Conservation (phyloP, 2,888 invertebrate species). For the Lasioglossum marginatum region DNA sequence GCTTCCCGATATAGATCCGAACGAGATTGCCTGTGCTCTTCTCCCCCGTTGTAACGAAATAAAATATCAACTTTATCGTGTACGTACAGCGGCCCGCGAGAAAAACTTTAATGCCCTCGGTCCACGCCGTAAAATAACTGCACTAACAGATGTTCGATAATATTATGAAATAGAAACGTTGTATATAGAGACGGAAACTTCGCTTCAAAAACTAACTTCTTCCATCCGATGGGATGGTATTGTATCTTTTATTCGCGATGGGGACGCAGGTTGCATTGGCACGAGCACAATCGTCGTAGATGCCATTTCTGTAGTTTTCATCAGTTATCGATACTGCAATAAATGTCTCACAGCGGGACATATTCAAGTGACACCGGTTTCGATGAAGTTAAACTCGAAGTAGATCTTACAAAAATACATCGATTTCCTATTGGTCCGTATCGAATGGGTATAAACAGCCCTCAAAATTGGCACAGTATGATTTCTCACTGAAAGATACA, state of each 20-base stretch:
- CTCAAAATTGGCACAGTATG: not conserved
- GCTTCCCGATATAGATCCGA: not conserved
- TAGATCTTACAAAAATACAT: not conserved
- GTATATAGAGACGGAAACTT: not conserved
- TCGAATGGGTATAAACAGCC: not conserved
- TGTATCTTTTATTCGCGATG: not conserved
- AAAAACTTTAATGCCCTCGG: not conserved
- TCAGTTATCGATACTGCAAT: constrained; percentile 1
- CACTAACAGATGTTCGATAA: constrained; percentile 1
- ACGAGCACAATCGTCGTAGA: not conserved
- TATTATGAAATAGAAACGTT: not conserved
- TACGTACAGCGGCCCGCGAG: not conserved
- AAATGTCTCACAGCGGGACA: not conserved
- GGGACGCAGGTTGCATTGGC: not conserved
- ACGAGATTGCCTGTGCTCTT: not conserved
- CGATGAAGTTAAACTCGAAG: not conserved
- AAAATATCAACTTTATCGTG: constrained; percentile 10
- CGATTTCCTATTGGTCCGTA: not conserved
- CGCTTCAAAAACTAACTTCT: not conserved
- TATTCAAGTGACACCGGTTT: not conserved
- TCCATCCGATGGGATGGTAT: not conserved
- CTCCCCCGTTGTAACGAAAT: not conserved
- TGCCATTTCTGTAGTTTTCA: not conserved
- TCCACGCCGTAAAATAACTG: not conserved
- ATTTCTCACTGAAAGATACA: not conserved